Conservation (phyloP, 1,140 invertebrate species). For the Heterodera carotae region DNA sequence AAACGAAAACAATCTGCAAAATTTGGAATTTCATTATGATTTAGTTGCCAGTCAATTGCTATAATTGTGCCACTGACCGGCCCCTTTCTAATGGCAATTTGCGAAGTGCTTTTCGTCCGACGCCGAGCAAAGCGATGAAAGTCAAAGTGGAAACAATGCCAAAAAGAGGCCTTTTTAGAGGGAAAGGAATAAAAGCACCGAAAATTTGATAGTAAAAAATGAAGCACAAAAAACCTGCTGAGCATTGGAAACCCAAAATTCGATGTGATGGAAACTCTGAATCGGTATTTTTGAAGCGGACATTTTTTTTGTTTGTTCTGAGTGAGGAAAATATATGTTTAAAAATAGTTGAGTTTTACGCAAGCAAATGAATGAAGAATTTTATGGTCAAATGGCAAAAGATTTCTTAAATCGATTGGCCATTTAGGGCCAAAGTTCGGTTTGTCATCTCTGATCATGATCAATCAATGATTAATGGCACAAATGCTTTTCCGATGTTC, state of each 20-base stretch:
- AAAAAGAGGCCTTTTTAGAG: constrained; percentile 82
- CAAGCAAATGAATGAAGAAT: too few relatives aligned
- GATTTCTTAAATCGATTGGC: too few relatives aligned
- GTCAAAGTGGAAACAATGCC: constrained; percentile 85
- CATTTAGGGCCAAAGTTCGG: too few relatives aligned
- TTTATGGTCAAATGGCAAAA: too few relatives aligned
- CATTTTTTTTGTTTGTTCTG: too few relatives aligned
- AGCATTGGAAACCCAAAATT: constrained; percentile 54
- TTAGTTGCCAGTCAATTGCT: constrained; percentile 70
- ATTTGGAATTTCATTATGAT: constrained; percentile 7
- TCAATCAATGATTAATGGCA: too few relatives aligned
- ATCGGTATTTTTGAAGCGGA: neutral
- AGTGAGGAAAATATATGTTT: too few relatives aligned
- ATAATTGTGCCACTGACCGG: constrained; percentile 73
- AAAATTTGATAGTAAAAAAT: neutral
- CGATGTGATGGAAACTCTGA: constrained; percentile 47
- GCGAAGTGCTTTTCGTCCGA: constrained; percentile 83
- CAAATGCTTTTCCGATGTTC: too few relatives aligned
- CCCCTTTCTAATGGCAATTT: constrained; percentile 85
- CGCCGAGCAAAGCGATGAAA: constrained; percentile 87
- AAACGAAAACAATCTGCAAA: constrained; percentile 82
- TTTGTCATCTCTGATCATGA: too few relatives aligned
- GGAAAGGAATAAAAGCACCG: neutral
- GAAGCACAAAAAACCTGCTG: constrained; percentile 35
- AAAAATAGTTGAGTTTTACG: too few relatives aligned